Evolutionary conservation across 2,113 vertebrate genomes (phyloP), one percentile per base, ranked within the genome.

Genomic region (Pipa parva): DNA sequence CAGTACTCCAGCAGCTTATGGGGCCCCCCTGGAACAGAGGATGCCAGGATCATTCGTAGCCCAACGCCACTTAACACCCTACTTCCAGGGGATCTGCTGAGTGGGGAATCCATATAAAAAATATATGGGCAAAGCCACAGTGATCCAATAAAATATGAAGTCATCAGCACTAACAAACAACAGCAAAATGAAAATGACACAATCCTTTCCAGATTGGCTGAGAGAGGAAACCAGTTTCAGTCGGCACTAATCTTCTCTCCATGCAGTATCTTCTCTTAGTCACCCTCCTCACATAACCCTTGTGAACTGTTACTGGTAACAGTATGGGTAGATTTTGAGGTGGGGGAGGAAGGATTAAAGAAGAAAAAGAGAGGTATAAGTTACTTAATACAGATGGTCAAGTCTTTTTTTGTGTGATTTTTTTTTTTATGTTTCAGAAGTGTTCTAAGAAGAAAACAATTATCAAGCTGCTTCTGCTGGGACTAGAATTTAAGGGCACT

Each of bases 1-100:
- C 97, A 98, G 70, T 98, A 97, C 89, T 95, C 95, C 9, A 90
- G 89, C 85, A 97, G 94, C 79, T 89, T 99, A 58, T 99, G 97
- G 97, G 95, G 96, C 0, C 95, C 95, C 0, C 92, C 95, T 2
- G 87, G 86, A 45, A 67, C 91, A 21, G 96, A 98, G 1, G 95
- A 98, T 0, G 79, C 86, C 76, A 82, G 94, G 22, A 93, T 94
- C 29, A 94, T 98, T 0, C 95, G 93, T 13, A 98, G 95, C 82
- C 95, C 95, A 56, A 95, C 93, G 22, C 87, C 92, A 21, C 89
- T 97, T 61, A 97, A 95, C 83, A 97, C 95, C 26, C 88, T 98
- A 77, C 91, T 98, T 64, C 95, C 95, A 1, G 94, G 94, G 72
- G 95, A 98, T 79, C 91, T 98, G 76, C 93, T 98, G 75, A 97